A percentile compares a stretch with the other conserved stretches of the same genome.
Conservation (phyloP, 2,888 invertebrate species). For the Margaritifera margaritifera region DNA sequence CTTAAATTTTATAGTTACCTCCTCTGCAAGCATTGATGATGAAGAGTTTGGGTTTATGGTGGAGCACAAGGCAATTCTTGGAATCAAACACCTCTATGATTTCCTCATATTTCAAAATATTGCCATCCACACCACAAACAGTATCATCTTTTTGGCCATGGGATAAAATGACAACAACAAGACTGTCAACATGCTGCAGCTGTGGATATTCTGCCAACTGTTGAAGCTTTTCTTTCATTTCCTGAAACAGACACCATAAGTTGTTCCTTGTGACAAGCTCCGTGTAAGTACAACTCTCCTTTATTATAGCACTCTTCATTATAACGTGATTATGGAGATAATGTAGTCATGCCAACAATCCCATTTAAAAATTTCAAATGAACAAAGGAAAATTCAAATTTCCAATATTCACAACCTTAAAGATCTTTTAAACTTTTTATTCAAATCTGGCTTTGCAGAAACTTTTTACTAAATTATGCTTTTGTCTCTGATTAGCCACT, state of each 20-base stretch:
- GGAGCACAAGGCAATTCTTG: constrained; percentile 39
- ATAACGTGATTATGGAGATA: no score
- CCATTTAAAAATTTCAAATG: no score
- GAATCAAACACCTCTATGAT: constrained; percentile 37
- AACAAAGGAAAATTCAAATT: no score
- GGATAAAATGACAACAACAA: constrained; percentile 46
- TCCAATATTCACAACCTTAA: no score
- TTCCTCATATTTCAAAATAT: constrained; percentile 9
- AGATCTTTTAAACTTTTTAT: no score
- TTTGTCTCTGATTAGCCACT: no score
- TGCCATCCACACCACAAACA: constrained; percentile 43
- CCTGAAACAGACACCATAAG: constrained; percentile 24
- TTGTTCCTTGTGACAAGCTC: no score
- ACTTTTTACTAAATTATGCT: no score
- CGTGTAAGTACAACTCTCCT: no score
- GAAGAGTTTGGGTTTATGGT: constrained; percentile 52
- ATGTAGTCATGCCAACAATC: no score
- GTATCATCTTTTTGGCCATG: constrained; percentile 40
- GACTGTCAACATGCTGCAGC: constrained; percentile 37
- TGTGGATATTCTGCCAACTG: constrained; percentile 24
- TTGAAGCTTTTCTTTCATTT: constrained; percentile 31
- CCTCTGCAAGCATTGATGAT: constrained; percentile 59
- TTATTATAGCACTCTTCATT: no score
- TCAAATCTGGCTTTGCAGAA: no score
- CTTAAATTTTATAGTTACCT: constrained; percentile 31